phyloP scores from a whole-genome alignment of 2,888 invertebrate genomes.

The Dermolepida albohirtum region DNA sequence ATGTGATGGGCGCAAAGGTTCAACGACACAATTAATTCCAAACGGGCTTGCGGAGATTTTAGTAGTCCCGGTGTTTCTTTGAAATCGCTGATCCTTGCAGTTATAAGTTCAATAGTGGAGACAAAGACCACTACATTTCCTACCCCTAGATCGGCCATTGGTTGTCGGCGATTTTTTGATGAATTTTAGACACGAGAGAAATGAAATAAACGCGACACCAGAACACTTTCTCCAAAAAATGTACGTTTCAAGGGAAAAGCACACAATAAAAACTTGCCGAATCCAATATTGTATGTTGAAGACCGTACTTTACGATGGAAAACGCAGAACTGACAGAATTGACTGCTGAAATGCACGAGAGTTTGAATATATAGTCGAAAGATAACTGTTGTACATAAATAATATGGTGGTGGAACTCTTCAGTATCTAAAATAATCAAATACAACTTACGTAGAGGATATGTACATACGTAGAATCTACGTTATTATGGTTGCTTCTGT shows the following conservation, averaged over 20 bases:
- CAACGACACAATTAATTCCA: conserved; percentile 54
- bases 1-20: conserved; percentile 60
- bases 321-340: conserved; percentile 12
- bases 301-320: background rate
- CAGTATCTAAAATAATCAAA: background rate
- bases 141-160: conserved; percentile 43
- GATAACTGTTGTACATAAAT: conserved; percentile 3
- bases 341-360: conserved; percentile 3
- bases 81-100: conserved; percentile 41
- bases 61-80: background rate
- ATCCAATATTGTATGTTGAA: background rate
- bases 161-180: conserved; percentile 17
- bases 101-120: conserved; percentile 32
- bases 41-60: conserved; percentile 39
- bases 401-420: background rate
- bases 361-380: conserved; percentile 14
- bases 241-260: too few species aligned
- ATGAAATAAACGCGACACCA: background rate
- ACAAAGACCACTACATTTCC: conserved; percentile 6
- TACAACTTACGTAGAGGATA: background rate
- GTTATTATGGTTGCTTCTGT: too few species aligned
- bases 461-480: too few species aligned
- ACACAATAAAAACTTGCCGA: too few species aligned
- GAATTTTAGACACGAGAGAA: conserved; percentile 28
- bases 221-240: too few species aligned